Conservation (phyloP, 1,140 invertebrate species). For the Aphidius gifuensis region DNA sequence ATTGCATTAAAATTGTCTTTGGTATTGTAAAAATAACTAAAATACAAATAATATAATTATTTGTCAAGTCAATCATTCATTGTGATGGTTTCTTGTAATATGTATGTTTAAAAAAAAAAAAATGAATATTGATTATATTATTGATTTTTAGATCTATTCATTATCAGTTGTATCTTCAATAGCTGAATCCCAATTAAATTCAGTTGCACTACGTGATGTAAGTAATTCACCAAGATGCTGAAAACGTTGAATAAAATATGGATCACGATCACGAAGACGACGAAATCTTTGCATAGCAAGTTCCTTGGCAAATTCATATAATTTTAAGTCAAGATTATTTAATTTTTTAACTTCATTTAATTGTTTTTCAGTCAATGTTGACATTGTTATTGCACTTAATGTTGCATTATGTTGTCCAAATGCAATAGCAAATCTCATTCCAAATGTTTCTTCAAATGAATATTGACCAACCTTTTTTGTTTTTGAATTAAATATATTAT, state of each 20-base stretch:
- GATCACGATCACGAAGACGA: constrained; percentile 73
- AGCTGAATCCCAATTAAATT: constrained; percentile 84
- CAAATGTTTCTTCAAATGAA: constrained; percentile 97
- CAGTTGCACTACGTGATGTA: constrained; percentile 67
- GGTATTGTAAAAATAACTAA: too few species aligned
- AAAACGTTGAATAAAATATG: constrained; percentile 76
- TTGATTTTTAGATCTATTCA: constrained; percentile 26
- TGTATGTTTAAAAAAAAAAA: too few species aligned
- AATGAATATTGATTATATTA: too few species aligned
- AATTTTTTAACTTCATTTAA: constrained; percentile 72
- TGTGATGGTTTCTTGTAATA: too few species aligned
- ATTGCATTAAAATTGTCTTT: too few species aligned
- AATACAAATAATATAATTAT: too few species aligned
- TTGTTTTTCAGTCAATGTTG: constrained; percentile 69
- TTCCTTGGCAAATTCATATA: constrained; percentile 91
- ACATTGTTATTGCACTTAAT: constrained; percentile 73
- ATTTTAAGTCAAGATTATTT: constrained; percentile 87
- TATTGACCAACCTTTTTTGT: constrained; percentile 79
- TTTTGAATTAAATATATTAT: not conserved
- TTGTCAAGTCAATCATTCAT: too few species aligned
- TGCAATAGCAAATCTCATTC: constrained; percentile 81
- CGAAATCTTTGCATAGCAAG: constrained; percentile 82
- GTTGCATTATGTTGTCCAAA: constrained; percentile 90
- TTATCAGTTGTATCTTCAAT: constrained; percentile 66
- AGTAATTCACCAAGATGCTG: constrained; percentile 75